These are phyloP conservation scores for Oreochromis niloticus DNA, from an alignment of 2,113 vertebrate species.

Conservation along the genomic window DNA sequence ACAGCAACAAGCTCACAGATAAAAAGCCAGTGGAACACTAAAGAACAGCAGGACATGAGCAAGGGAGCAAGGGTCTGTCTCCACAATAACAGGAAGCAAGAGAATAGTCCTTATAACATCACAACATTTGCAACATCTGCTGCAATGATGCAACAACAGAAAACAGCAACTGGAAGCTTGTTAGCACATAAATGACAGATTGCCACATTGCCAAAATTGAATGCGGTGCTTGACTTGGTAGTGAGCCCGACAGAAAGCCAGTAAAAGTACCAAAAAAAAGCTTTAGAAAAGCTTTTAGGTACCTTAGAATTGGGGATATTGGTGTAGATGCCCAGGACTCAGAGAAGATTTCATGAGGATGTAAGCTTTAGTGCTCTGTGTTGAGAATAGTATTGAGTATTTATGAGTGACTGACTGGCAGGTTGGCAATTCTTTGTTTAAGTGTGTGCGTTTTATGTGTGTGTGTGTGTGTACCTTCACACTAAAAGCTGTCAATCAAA, in stretches of 20 bases:
- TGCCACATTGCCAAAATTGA: neutral
- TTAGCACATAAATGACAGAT: neutral
- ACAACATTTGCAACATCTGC: neutral
- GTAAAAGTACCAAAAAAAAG: neutral
- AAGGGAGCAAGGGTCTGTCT: slow-evolving; percentile 20
- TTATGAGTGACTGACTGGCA: neutral
- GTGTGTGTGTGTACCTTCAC: neutral
- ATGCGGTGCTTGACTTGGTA: neutral
- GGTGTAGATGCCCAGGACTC: neutral
- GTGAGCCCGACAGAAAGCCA: neutral
- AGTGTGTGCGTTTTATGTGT: neutral
- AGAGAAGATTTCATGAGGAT: neutral
- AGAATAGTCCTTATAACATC: neutral
- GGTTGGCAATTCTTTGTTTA: neutral
- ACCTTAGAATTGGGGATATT: neutral
- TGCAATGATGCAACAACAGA: slow-evolving; percentile 21
- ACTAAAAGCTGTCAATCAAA: slow-evolving; percentile 12
- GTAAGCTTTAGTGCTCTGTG: neutral
- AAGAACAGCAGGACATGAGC: slow-evolving; percentile 47
- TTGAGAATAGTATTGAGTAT: neutral
- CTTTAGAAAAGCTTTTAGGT: neutral
- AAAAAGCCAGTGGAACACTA: slow-evolving; percentile 44
- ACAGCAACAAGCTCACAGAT: slow-evolving; percentile 31
- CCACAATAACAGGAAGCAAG: slow-evolving; percentile 16
- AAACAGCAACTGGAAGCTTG: neutral